Percentiles rank a stretch among this genome's conserved stretches.
Evolutionary conservation across 2,797 vertebrate genomes (phyloP).

Genomic region (Ispidina lecontei): DNA sequence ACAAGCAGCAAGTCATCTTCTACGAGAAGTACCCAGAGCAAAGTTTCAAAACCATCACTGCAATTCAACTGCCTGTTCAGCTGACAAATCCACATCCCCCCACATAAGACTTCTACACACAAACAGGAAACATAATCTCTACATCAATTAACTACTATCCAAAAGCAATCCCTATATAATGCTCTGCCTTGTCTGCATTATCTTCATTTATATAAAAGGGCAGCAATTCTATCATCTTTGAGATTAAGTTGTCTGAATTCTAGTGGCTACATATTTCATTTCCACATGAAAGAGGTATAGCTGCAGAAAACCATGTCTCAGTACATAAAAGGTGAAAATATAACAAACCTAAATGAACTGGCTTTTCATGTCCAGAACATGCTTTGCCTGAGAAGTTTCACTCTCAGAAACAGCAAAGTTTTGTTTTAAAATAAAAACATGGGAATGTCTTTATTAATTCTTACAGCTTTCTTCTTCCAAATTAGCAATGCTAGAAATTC

Average conservation of each 20-base stretch:
- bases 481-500: neutral
- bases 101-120: neutral
- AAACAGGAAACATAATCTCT: neutral
- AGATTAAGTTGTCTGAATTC: neutral
- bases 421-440: neutral
- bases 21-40: neutral
- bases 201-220: constrained; percentile 23
- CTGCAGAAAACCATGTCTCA: constrained; percentile 38
- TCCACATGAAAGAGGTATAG: constrained; percentile 6
- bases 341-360: neutral
- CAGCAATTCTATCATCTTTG: constrained; percentile 39
- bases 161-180: neutral
- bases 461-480: neutral
- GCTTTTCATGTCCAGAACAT: neutral
- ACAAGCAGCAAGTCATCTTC: neutral
- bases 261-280: constrained; percentile 34
- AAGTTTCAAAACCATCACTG: neutral
- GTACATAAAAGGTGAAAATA: constrained; percentile 29
- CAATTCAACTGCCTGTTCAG: neutral
- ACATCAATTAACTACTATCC: constrained; percentile 11
- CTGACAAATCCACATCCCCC: neutral
- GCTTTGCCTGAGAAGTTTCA: neutral
- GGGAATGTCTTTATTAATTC: neutral
- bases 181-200: neutral
- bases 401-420: neutral